Conservation (phyloP, 2,888 invertebrate genomes). For the Caenorhabditis sp. region DNA sequence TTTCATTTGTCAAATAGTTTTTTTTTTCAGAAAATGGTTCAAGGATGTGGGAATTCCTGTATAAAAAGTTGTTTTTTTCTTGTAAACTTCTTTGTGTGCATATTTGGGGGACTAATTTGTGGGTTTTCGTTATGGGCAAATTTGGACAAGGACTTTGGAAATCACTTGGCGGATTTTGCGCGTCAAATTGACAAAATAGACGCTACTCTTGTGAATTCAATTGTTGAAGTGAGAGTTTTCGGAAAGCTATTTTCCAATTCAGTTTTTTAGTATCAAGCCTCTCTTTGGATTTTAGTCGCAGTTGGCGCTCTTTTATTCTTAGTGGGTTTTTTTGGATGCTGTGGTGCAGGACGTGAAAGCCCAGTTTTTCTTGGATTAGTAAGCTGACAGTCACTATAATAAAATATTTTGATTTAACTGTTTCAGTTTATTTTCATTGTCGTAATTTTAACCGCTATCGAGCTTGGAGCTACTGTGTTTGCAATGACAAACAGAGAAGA, state of each 20-base stretch:
- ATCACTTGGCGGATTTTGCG: slow-evolving; percentile 59
- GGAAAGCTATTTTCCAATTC: not conserved
- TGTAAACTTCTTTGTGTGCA: slow-evolving; percentile 74
- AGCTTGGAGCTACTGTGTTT: slow-evolving; percentile 71
- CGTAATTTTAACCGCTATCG: slow-evolving; percentile 70
- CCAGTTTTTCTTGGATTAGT: slow-evolving; percentile 73
- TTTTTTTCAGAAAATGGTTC: slow-evolving; percentile 67
- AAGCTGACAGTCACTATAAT: not conserved
- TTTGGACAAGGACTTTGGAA: slow-evolving; percentile 74
- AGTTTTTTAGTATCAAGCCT: slow-evolving; percentile 76
- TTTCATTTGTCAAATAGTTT: not conserved
- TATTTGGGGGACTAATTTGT: slow-evolving; percentile 74
- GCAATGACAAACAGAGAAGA: slow-evolving; percentile 70
- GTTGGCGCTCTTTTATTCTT: slow-evolving; percentile 75
- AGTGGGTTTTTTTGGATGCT: slow-evolving; percentile 78
- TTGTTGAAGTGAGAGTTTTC: slow-evolving; percentile 64
- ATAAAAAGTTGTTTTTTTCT: slow-evolving; percentile 76
- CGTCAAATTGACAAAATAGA: slow-evolving; percentile 58
- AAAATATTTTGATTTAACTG: not conserved
- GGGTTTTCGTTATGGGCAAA: slow-evolving; percentile 78
- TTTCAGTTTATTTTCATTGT: slow-evolving; percentile 75
- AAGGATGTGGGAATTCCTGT: slow-evolving; percentile 73
- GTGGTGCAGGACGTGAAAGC: slow-evolving; percentile 76
- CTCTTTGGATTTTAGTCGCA: slow-evolving; percentile 77
- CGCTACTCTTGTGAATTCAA: slow-evolving; percentile 61